Conservation (phyloP, 2,888 invertebrate genomes). For the Drosophila anomalata region DNA sequence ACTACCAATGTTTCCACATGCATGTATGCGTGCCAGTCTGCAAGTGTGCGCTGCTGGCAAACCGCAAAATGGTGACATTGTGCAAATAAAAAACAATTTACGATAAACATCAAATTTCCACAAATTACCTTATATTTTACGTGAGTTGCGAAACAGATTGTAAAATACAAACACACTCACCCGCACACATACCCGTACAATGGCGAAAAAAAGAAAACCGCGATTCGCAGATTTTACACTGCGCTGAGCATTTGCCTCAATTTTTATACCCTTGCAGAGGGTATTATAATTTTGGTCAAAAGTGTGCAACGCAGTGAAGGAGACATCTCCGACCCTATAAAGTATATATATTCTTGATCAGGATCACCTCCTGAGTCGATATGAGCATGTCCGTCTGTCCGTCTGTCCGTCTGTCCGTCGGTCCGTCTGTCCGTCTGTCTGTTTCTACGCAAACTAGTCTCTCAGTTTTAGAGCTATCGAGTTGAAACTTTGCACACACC, state of each 20-base stretch:
- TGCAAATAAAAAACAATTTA: constrained; percentile 82
- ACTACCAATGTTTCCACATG: constrained; percentile 17
- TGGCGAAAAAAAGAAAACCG: constrained; percentile 53
- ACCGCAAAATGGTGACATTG: constrained; percentile 80
- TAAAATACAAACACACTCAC: constrained; percentile 70
- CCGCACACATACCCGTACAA: constrained; percentile 61
- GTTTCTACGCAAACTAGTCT: too few relatives aligned
- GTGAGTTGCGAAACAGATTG: constrained; percentile 82
- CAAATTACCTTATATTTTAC: constrained; percentile 84
- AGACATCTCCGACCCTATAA: too few relatives aligned
- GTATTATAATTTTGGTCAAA: too few relatives aligned
- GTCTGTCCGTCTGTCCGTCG: too few relatives aligned
- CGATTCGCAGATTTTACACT: constrained; percentile 75
- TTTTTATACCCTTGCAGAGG: too few relatives aligned
- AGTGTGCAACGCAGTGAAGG: too few relatives aligned
- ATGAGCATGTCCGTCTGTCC: too few relatives aligned
- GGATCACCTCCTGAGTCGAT: too few relatives aligned
- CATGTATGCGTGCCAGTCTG: constrained; percentile 7
- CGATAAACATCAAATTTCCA: constrained; percentile 84
- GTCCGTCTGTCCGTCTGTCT: too few relatives aligned
- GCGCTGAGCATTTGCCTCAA: constrained; percentile 70
- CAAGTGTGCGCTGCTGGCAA: constrained; percentile 55
- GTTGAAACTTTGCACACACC: too few relatives aligned
- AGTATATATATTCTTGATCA: too few relatives aligned
- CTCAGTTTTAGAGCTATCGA: too few relatives aligned